Base-by-base conservation (phyloP, 2,888 invertebrate genomes). In the Drosophila rellima region DNA sequence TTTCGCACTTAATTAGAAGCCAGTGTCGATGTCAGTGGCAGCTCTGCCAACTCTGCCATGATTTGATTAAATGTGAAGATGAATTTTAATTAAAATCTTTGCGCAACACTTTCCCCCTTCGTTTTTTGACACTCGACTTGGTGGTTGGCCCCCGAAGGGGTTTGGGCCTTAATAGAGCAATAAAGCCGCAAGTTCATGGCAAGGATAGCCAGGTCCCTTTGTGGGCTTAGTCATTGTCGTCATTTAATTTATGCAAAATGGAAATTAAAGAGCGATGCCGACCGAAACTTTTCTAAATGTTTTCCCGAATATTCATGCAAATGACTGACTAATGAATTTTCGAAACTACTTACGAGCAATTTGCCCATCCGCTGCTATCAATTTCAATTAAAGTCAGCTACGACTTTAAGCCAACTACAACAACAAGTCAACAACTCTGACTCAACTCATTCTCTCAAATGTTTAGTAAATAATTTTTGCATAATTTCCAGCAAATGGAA, bases 21-120 rank as follows among this genome's bases (percentile, higher is more conserved):
- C 77, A 85, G 83, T 83, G 86, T 87, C 87, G 87, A 83, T 80
- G 88, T 87, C 88, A 87, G 87, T 63, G 69, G 82, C 80, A 87
- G 88, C 47, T 44, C 59, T 39, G 55, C 18, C 40, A 44, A 56
- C 80, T 61, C 63, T 18, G 65, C 79, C 65, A 90, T 92, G 90
- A 92, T 92, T 92, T 92, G 92, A 92, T 92, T 92, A 92, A 92
- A 91, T 89, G 90, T 90, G 91, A 90, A 92, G 91, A 92, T 92
- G 91, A 92, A 92, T 92, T 92, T 92, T 92, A 92, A 92, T 92
- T 92, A 92, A 92, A 92, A 92, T 89, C 90, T 87, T 85, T 84
- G 57, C 79, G 71, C 71, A 18, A 23, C 39, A 37, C 52, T 2
- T 11, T 26, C 18, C 29, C 26, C 23, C 11, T 55, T 29, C 20